These are phyloP conservation scores for Anolis carolinensis DNA, from an alignment of 2,113 vertebrate species.

Conservation along the genomic window DNA sequence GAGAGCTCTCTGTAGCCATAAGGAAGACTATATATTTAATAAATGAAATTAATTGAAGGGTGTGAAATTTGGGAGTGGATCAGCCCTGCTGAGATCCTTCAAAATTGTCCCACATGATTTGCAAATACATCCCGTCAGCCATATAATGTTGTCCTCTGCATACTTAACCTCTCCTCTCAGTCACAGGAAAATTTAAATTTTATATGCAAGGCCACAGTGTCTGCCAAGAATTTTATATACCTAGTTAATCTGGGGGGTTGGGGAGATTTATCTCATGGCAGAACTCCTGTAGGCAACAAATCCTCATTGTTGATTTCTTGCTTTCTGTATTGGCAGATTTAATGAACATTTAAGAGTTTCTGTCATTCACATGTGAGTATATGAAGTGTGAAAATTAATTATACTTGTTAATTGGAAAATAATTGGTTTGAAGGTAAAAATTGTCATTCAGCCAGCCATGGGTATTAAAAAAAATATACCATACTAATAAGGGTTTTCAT, in stretches of 20 bases:
- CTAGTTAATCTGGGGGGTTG: background rate
- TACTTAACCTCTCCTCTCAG: no score
- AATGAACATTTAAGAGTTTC: conserved; percentile 48
- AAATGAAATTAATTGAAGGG: background rate
- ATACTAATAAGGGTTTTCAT: background rate
- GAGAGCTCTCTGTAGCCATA: background rate
- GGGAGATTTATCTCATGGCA: background rate
- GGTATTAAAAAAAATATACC: background rate
- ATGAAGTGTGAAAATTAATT: conserved; percentile 68
- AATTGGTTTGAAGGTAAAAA: conserved; percentile 57
- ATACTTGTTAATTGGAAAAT: conserved; percentile 67
- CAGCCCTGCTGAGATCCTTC: background rate
- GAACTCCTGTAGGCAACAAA: background rate
- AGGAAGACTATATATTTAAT: background rate
- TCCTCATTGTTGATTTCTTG: background rate
- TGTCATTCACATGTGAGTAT: conserved; percentile 45
- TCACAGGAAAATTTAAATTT: no score
- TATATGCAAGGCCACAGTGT: no score
- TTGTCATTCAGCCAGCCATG: conserved; percentile 30
- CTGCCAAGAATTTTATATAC: background rate
- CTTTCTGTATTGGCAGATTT: conserved; percentile 48
- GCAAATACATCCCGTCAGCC: background rate
- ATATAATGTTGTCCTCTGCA: background rate
- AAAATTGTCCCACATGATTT: background rate
- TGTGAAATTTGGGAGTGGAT: background rate